Conservation (phyloP, 2,113 vertebrate genomes). For the Sorex araneus region DNA sequence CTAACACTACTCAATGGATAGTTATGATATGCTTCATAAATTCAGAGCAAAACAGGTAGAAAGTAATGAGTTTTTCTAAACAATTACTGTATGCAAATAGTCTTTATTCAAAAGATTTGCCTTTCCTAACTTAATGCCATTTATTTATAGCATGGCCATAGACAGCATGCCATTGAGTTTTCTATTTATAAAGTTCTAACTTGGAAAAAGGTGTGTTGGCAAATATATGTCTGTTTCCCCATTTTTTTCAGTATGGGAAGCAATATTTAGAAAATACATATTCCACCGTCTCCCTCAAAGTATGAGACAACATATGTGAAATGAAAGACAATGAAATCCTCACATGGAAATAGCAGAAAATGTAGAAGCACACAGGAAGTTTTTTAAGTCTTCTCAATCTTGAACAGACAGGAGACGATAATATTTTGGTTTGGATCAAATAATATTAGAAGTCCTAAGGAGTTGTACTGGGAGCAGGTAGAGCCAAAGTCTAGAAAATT, state of each 20-base stretch:
- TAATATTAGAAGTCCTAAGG: constrained; percentile 14
- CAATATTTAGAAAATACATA: constrained; percentile 11
- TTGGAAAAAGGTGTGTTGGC: constrained; percentile 41
- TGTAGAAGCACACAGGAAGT: constrained; percentile 23
- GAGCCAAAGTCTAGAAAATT: constrained; percentile 4
- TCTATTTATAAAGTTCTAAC: not conserved
- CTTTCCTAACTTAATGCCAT: constrained; percentile 7
- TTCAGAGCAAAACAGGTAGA: not conserved
- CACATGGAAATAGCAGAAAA: constrained; percentile 54
- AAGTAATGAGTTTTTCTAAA: not conserved
- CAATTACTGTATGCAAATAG: not conserved
- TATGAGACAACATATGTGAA: not conserved
- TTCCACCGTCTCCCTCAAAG: not conserved
- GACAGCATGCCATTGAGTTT: not conserved
- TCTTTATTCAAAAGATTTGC: not conserved
- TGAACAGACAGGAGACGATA: not conserved
- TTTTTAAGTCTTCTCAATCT: constrained; percentile 41
- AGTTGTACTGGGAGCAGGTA: not conserved
- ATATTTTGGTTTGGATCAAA: constrained; percentile 20
- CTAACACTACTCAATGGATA: not conserved
- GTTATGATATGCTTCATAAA: not conserved
- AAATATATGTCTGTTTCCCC: not conserved
- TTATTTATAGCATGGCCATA: not conserved
- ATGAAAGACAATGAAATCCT: not conserved
- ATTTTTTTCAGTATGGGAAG: not conserved